Percentiles rank a stretch among this genome's conserved stretches.
phyloP scores from a whole-genome alignment of 2,113 vertebrate species.

The Lota lota region DNA sequence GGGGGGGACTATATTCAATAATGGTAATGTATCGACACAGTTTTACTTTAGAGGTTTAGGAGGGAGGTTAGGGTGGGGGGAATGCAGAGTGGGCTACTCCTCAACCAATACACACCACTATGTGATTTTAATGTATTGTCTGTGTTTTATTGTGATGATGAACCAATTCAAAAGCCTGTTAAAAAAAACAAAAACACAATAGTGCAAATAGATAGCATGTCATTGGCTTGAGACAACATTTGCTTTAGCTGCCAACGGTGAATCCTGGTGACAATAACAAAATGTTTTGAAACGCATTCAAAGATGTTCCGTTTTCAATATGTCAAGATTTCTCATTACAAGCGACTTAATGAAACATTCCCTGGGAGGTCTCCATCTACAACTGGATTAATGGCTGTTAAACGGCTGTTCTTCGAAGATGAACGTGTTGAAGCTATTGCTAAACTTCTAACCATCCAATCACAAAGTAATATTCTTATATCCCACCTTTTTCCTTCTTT shows the following conservation, averaged over 20 bases:
- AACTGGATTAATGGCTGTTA: constrained; percentile 28
- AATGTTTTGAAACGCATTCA: constrained; percentile 57
- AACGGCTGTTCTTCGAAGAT: constrained; percentile 25
- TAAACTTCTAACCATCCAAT: too few relatives aligned
- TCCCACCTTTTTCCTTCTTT: too few relatives aligned
- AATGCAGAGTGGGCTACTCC: neutral
- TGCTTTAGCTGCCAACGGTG: constrained; percentile 17
- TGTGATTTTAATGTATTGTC: constrained; percentile 52
- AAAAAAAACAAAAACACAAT: constrained; percentile 29
- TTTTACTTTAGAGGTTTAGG: neutral
- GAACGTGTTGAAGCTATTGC: too few relatives aligned
- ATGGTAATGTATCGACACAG: neutral
- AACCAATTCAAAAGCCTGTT: constrained; percentile 37
- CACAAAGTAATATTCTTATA: too few relatives aligned
- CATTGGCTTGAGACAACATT: constrained; percentile 14
- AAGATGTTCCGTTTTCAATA: constrained; percentile 5
- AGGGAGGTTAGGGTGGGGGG: neutral
- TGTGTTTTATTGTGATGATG: neutral
- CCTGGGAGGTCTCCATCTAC: too few relatives aligned
- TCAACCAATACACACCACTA: constrained; percentile 17
- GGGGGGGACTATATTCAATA: neutral
- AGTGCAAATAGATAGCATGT: constrained; percentile 53
- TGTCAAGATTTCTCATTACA: too few relatives aligned
- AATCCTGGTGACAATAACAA: constrained; percentile 3
- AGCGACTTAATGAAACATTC: too few relatives aligned